These are phyloP conservation scores for Stomatorhinus ivindoensis DNA, from an alignment of 2,113 vertebrate genomes.

Conservation along the genomic window DNA sequence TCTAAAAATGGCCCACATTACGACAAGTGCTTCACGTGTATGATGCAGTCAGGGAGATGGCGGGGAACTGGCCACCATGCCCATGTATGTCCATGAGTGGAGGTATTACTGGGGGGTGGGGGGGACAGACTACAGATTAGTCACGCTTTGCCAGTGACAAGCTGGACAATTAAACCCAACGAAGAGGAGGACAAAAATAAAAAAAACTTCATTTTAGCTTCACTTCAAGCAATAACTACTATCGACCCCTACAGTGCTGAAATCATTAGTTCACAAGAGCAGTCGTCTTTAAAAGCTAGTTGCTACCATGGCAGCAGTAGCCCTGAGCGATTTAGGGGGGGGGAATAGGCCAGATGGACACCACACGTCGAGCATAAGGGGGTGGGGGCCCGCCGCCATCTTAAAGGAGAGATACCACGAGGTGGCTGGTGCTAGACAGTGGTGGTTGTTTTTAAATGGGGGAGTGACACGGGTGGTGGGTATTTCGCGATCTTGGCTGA, in stretches of 20 bases:
- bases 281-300: constrained; percentile 52
- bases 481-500: background rate
- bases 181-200: constrained; percentile 1
- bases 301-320: constrained; percentile 67
- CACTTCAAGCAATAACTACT: constrained; percentile 18
- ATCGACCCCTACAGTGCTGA: constrained; percentile 11
- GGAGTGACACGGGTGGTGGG: background rate
- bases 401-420: background rate
- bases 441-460: background rate
- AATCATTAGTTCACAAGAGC: constrained; percentile 12
- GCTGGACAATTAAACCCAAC: background rate
- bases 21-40: constrained; percentile 15
- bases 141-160: background rate
- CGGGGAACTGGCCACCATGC: background rate
- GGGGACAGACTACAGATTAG: background rate
- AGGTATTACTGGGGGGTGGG: constrained; percentile 1
- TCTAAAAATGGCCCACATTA: background rate
- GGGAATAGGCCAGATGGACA: constrained; percentile 50
- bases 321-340: constrained; percentile 64
- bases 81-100: background rate
- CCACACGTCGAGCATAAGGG: constrained; percentile 44
- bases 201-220: constrained; percentile 26
- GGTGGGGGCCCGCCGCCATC: constrained; percentile 32
- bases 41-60: background rate
- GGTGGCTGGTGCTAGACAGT: background rate